Evolutionary conservation across 2,797 vertebrate species (phyloP), one percentile per base, ranked within the genome.

Genomic region (Aulostomus chinensis): DNA sequence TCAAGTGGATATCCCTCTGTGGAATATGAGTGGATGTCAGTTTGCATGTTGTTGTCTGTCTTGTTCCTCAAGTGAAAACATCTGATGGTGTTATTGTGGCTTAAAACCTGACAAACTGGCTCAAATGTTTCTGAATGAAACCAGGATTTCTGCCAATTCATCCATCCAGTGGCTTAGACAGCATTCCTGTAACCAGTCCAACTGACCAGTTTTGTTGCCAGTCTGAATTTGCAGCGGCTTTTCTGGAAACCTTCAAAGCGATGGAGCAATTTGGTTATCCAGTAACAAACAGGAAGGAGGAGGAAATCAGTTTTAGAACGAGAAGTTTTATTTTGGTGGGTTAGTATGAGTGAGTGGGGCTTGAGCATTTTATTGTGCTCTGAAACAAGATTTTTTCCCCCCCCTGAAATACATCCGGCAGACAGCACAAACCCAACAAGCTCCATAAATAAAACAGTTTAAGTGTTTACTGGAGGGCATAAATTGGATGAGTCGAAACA

Each of bases 401-500:
- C n/a, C 16, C 3, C 5, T 32, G 49, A 66, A 56, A 37, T 25
- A 58, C 25, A 13, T 10, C 10, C 3, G 38, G 37, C 45, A 37
- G 25, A 18, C 32, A 54, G 2, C 12, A 48, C 32, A 16, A 12
- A 24, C 16, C 7, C 35, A 57, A 48, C 24, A 47, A 52, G 15
- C 52, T 21, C 9, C 22, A 46, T 43, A 51, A 54, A 73, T 58
- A 53, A 55, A 58, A 36, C 3, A 7, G 37, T 20, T 22, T 14
- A 18, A 28, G 33, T 35, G 9, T 70, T 68, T 51, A 48, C 35
- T 38, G 15, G 61, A 14, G 17, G 40, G 57, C 18, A 52, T 29
- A 24, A 63, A 61, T 56, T n/a, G n/a, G n/a, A 55, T 26, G 12
- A 15, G 24, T 50, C 34, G 31, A 33, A 69, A 54, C 14, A n/a